Evolutionary conservation across 2,797 vertebrate genomes (phyloP).

Genomic region (Threskiornis aethiopicus): DNA sequence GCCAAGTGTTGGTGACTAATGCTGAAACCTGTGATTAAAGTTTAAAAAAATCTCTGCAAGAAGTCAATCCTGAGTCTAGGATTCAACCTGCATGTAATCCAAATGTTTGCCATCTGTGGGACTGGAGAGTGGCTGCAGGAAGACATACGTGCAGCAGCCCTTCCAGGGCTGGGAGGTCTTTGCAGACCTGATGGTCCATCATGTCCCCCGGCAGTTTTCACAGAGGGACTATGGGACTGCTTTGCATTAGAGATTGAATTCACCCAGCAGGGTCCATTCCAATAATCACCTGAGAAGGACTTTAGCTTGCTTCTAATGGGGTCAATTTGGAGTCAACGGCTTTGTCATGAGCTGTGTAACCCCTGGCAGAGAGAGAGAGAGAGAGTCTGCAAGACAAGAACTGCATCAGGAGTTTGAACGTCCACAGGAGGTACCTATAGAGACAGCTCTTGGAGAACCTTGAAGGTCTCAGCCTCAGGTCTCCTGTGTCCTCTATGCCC

Average conservation of each 20-base stretch:
- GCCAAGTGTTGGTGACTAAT: not conserved
- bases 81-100: not conserved
- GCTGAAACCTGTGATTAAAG: not conserved
- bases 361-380: not conserved
- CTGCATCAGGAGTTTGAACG: not conserved
- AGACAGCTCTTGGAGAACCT: not conserved
- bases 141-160: not conserved
- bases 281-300: not conserved
- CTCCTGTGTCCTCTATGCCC: not conserved
- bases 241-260: not conserved
- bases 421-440: not conserved
- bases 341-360: not conserved
- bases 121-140: not conserved
- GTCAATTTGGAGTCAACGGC: not conserved
- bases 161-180: not conserved
- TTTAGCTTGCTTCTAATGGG: not conserved
- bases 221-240: not conserved
- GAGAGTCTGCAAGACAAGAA: not conserved
- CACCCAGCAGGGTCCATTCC: too few species aligned
- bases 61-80: not conserved
- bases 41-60: not conserved
- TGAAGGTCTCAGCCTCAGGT: not conserved
- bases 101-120: not conserved
- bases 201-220: not conserved
- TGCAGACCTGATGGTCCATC: not conserved